Evolutionary conservation across 2,888 invertebrate genomes (phyloP), one percentile per base, ranked within the genome.

Genomic region (Rhamphomyia laevipes): DNA sequence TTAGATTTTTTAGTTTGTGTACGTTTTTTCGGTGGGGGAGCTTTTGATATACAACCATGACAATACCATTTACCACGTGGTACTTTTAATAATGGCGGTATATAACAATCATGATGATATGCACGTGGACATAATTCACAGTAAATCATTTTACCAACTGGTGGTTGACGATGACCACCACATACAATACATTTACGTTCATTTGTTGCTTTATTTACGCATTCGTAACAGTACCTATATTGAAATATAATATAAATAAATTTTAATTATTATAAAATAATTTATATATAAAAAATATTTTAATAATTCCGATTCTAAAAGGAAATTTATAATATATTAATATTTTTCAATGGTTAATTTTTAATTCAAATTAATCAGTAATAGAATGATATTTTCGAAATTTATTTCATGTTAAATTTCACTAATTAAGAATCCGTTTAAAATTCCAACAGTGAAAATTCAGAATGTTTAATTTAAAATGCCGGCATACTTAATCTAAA

Each of bases 121-220:
- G 91, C 89, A 48, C 92, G 78, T 4, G 89, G 87, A 69, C 96
- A 96, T 48, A 88, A 73, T 65, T 93, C 90, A 68, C 95, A 96
- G 45, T 85, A 80, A 43, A 93, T 80, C 66, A 94, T 78, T 55
- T 80, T 75, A 45, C 74, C 74, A 38, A 67, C 63, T 1, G 77
- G 75, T 41, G 71, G 65, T 27, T 74, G 73, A 55, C 79, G 75
- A 60, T 80, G 81, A 16, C 78, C 78, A 35, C 95, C 94, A 69
- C 96, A 97, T 52, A 95, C 91, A 56, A 95, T 86, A 73, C 96
- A 96, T 64, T 91, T 90, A 50, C 90, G 79, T 63, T 90, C 88
- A 30, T 92, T 92, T 21, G 92, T 87, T 6, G 90, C 92, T 72
- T 92, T 90, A 72, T 90, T 89, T 72, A 88, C 82, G 72, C 95